A percentile compares a stretch with the other conserved stretches of the same genome.
Evolutionary conservation across 2,113 vertebrate species (phyloP).

Genomic region (Chloropsis hardwickii): DNA sequence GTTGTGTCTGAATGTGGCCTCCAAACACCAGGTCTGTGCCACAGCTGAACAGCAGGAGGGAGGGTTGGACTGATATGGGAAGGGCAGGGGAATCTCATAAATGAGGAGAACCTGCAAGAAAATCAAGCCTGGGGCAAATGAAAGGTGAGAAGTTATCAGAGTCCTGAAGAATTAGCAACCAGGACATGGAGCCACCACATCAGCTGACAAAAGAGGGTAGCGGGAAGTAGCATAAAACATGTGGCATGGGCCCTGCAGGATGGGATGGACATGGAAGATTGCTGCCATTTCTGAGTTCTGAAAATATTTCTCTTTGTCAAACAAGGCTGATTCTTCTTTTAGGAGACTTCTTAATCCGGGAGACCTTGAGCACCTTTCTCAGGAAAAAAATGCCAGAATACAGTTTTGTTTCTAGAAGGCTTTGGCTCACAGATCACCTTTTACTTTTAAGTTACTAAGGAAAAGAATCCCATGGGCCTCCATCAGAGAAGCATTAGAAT

Average conservation of each 20-base stretch:
- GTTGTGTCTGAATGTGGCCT: background rate
- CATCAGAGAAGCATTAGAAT: background rate
- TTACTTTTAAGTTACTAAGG: background rate
- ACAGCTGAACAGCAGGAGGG: background rate
- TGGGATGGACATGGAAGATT: background rate
- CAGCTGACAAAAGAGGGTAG: background rate
- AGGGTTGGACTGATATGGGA: background rate
- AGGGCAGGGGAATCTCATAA: background rate
- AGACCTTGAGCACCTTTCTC: background rate
- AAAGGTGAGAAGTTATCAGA: background rate
- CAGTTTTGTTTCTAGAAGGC: background rate
- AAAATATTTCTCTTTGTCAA: background rate
- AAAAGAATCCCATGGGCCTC: background rate
- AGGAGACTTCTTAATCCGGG: background rate
- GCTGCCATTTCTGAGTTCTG: background rate
- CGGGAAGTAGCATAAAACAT: background rate
- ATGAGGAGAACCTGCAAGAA: background rate
- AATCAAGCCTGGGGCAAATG: background rate
- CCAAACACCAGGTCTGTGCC: background rate
- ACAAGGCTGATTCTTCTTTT: background rate
- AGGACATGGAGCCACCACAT: accelerated
- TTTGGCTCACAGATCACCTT: background rate
- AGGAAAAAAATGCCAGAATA: background rate
- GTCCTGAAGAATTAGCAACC: background rate
- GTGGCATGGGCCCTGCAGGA: background rate